phyloP scores from a whole-genome alignment of 2,797 vertebrate genomes.

The Columba guinea region DNA sequence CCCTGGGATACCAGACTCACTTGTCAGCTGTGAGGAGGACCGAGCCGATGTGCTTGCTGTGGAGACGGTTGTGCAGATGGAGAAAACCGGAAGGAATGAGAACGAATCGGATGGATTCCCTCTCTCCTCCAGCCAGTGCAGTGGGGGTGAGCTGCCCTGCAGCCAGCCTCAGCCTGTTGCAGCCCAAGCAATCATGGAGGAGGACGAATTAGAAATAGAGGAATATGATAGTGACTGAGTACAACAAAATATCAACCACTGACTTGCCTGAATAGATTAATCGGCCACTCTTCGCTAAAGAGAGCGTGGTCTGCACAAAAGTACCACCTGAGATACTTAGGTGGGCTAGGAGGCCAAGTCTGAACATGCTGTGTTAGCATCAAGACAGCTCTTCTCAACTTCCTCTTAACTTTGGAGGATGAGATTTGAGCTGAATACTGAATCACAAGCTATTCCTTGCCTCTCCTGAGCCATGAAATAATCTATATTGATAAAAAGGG shows the following conservation, averaged over 20 bases:
- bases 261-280: neutral
- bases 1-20: slow-evolving; percentile 72
- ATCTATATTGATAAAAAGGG: neutral
- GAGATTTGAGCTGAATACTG: neutral
- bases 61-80: neutral
- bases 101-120: neutral
- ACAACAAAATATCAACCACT: neutral
- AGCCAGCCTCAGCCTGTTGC: slow-evolving; percentile 86
- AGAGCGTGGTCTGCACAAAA: neutral
- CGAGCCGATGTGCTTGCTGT: neutral
- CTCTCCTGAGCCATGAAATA: neutral
- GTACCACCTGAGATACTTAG: neutral
- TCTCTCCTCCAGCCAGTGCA: slow-evolving; percentile 74
- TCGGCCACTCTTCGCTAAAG: neutral
- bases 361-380: neutral
- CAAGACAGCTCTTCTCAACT: rapidly evolving
- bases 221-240: slow-evolving; percentile 87
- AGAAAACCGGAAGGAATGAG: neutral
- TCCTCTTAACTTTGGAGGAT: neutral
- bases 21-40: slow-evolving; percentile 76
- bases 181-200: slow-evolving; percentile 75
- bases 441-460: neutral
- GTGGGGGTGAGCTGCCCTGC: slow-evolving; percentile 75
- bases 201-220: slow-evolving; percentile 87
- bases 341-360: neutral